These are phyloP conservation scores for Echinarachnius parma DNA, from an alignment of 53 echinoderm and acorn worm genomes.

Conservation along the genomic window DNA sequence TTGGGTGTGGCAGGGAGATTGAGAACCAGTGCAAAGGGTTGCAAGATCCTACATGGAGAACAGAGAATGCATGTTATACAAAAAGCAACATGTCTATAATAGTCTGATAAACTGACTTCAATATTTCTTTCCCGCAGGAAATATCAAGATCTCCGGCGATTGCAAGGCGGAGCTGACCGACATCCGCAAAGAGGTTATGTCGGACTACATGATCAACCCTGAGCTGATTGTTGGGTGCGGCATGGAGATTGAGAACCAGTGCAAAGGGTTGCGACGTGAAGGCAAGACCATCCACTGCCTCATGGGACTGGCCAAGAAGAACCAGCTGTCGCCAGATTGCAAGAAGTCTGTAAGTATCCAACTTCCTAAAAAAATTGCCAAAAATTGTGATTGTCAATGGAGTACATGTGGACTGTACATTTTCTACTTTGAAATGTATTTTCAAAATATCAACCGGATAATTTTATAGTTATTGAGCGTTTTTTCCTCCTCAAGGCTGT, in stretches of 20 bases:
- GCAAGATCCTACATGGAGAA: background rate
- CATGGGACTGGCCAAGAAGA: constrained; percentile 71
- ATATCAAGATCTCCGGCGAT: constrained; percentile 55
- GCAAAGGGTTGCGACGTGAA: constrained; percentile 62
- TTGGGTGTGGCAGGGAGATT: constrained; percentile 59
- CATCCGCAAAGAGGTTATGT: constrained; percentile 81
- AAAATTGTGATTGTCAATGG: too few relatives aligned
- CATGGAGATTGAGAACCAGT: constrained; percentile 46
- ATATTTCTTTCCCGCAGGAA: background rate
- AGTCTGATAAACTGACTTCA: too few relatives aligned
- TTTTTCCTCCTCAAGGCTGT: too few relatives aligned
- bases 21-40: constrained; percentile 16
- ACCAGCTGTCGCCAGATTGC: constrained; percentile 35
- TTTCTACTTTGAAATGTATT: too few relatives aligned
- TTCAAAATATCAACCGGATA: too few relatives aligned
- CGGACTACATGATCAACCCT: constrained; percentile 86
- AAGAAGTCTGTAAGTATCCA: constrained; percentile 58
- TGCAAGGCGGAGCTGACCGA: constrained; percentile 86
- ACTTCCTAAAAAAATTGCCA: too few relatives aligned
- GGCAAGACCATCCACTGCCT: constrained; percentile 92
- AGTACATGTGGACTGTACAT: too few relatives aligned
- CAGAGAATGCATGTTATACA: background rate
- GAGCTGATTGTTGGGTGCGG: constrained; percentile 66
- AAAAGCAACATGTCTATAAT: background rate
- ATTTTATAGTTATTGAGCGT: background rate